Conservation (phyloP, 2,113 vertebrate genomes). For the Gobiocypris rarus region DNA sequence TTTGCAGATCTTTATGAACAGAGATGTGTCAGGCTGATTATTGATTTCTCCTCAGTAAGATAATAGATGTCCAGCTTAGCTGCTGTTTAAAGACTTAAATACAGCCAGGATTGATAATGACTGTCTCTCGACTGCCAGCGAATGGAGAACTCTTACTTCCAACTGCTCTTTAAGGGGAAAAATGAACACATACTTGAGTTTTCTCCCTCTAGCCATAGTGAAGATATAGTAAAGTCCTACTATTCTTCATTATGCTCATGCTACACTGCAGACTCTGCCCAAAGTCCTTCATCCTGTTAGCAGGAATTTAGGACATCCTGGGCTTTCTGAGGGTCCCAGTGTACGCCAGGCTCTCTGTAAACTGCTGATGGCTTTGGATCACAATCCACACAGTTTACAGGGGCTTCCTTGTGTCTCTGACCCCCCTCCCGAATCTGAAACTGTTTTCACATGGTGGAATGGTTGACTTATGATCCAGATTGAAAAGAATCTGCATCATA, state of each 20-base stretch:
- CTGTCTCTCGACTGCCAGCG: neutral
- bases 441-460: slow-evolving; percentile 72
- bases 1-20: slow-evolving; percentile 27
- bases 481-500: slow-evolving; percentile 72
- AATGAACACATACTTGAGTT: neutral
- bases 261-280: slow-evolving; percentile 53
- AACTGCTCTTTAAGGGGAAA: neutral
- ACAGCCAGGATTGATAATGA: slow-evolving; percentile 1
- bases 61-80: neutral
- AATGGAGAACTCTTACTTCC: neutral
- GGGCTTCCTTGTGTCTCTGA: slow-evolving; percentile 69
- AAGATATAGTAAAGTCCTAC: slow-evolving; percentile 70
- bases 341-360: slow-evolving; percentile 54
- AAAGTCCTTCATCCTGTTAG: slow-evolving; percentile 20
- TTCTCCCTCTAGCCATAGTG: slow-evolving; percentile 61
- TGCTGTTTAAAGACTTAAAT: slow-evolving; percentile 26
- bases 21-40: neutral
- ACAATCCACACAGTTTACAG: slow-evolving; percentile 70
- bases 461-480: slow-evolving; percentile 77
- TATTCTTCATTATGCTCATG: slow-evolving; percentile 68
- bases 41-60: slow-evolving; percentile 27
- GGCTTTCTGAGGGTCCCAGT: slow-evolving; percentile 48
- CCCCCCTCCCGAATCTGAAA: slow-evolving; percentile 30
- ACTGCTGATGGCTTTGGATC: slow-evolving; percentile 68
- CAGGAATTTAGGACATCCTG: neutral